Percentiles rank a stretch among this genome's conserved stretches.
phyloP scores from a whole-genome alignment of 2,888 invertebrate species.

The Eurytoma adleriae region DNA sequence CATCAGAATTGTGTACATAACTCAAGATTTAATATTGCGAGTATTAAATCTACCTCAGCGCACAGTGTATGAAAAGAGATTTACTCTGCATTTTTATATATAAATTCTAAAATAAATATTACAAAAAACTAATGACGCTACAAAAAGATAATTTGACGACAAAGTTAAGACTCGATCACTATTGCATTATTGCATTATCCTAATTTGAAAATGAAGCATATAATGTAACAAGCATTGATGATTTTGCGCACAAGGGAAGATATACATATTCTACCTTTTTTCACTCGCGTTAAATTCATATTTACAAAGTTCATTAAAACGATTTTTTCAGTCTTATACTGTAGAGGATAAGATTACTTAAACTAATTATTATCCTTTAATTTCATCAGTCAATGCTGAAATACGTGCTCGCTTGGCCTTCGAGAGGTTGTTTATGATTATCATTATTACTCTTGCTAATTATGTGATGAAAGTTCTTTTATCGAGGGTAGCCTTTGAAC shows the following conservation, averaged over 20 bases:
- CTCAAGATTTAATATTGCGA: conserved; percentile 50
- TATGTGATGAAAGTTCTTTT: conserved; percentile 43
- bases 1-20: conserved; percentile 12
- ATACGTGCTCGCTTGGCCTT: conserved; percentile 55
- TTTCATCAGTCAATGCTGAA: conserved; percentile 58
- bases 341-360: conserved; percentile 66
- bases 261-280: conserved; percentile 33
- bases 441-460: conserved; percentile 53
- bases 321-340: conserved; percentile 73
- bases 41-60: conserved; percentile 49
- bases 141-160: too few relatives aligned
- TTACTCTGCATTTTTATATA: conserved; percentile 34
- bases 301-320: conserved; percentile 71
- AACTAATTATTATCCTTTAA: conserved; percentile 59
- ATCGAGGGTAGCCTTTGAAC: conserved; percentile 49
- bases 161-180: too few relatives aligned
- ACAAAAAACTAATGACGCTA: conserved; percentile 15
- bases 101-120: conserved; percentile 31
- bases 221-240: too few relatives aligned
- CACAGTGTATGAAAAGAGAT: conserved; percentile 44
- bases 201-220: too few relatives aligned
- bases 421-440: conserved; percentile 54
- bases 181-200: too few relatives aligned
- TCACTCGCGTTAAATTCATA: conserved; percentile 60
- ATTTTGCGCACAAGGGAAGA: too few relatives aligned